Base-by-base conservation (phyloP, 2,797 vertebrate species). In the Aphelocoma californica region DNA sequence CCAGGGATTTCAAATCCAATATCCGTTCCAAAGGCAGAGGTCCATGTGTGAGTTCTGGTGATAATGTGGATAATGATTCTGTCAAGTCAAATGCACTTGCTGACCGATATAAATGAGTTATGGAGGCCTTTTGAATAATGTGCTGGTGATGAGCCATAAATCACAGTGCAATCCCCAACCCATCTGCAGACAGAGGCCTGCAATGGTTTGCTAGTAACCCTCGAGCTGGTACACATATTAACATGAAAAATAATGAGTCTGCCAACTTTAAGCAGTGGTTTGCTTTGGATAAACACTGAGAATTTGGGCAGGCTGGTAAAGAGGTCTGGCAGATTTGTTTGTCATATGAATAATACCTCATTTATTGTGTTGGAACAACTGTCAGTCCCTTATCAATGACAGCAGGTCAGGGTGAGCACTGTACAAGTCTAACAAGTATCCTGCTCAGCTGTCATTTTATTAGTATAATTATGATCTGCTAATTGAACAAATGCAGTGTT, bases 51-150 rank as follows among this genome's bases (percentile, higher is more conserved):
- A 86, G 92, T 94, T 79, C 60, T 92, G 77, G 67, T 93, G 91
- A 96, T 96, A 93, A 96, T 92, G 65, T 78, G 80, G 90, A 61
- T 95, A 94, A 96, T 94, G 93, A 95, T 88, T 94, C 92, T 95
- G 94, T 90, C 96, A 95, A 96, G 85, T 75, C 73, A 67, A 93
- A 85, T 95, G 92, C 34, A 40, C 90, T 53, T 32, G 21, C 80
- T 95, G 93, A 83, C 92, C 10, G 1, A 82, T 90, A 94, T 38
- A 87, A 94, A 96, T 90, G 94, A 96, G 67, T 91, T 88, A 94
- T 95, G 90, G 86, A 69, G 90, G 81, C 73, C 73, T 84, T 81
- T 79, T 90, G 94, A 96, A 70, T 95, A 96, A 96, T 95, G 81
- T 66, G 56, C 54, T 92, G 81, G 86, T 93, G 84, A 88, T 90